These are phyloP conservation scores for Asbolus verrucosus DNA, from an alignment of 1,140 invertebrate genomes.

Conservation along the genomic window DNA sequence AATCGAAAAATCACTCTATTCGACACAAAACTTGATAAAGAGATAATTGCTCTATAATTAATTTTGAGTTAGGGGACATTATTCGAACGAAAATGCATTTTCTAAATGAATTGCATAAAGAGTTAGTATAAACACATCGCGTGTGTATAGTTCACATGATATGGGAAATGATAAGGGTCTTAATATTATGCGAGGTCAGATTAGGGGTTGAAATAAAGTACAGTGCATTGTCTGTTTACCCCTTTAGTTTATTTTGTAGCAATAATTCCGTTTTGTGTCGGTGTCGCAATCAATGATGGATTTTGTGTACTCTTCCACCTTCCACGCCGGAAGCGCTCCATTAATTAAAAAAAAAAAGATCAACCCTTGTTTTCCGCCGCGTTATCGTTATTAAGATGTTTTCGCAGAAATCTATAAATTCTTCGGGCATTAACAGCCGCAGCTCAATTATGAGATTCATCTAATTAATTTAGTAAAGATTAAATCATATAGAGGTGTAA, in stretches of 20 bases:
- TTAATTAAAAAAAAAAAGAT: slow-evolving; percentile 29
- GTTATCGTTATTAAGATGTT: background rate
- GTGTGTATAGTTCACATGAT: slow-evolving; percentile 46
- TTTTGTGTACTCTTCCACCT: slow-evolving; percentile 24
- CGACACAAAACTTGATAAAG: slow-evolving; percentile 14
- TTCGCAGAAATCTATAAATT: slow-evolving; percentile 30
- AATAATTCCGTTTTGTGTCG: slow-evolving; percentile 26
- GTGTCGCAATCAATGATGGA: slow-evolving; percentile 25
- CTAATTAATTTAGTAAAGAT: slow-evolving; percentile 49
- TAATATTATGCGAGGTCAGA: slow-evolving; percentile 50
- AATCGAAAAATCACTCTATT: slow-evolving; percentile 21
- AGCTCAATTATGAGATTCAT: slow-evolving; percentile 48
- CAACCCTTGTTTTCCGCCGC: background rate
- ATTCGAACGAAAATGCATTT: slow-evolving; percentile 48
- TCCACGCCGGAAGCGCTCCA: background rate
- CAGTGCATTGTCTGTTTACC: slow-evolving; percentile 35
- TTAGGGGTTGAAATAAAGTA: slow-evolving; percentile 45
- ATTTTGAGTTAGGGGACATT: slow-evolving; percentile 5
- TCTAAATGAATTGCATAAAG: slow-evolving; percentile 52
- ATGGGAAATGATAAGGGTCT: slow-evolving; percentile 43
- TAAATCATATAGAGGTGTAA: slow-evolving; percentile 48
- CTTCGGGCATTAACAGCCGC: slow-evolving; percentile 10
- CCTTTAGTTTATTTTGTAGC: slow-evolving; percentile 36
- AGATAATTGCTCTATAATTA: slow-evolving; percentile 26
- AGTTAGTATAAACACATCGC: slow-evolving; percentile 48